These are phyloP conservation scores for Lepisosteus oculatus DNA, from an alignment of 2,113 vertebrate genomes.

Conservation along the genomic window DNA sequence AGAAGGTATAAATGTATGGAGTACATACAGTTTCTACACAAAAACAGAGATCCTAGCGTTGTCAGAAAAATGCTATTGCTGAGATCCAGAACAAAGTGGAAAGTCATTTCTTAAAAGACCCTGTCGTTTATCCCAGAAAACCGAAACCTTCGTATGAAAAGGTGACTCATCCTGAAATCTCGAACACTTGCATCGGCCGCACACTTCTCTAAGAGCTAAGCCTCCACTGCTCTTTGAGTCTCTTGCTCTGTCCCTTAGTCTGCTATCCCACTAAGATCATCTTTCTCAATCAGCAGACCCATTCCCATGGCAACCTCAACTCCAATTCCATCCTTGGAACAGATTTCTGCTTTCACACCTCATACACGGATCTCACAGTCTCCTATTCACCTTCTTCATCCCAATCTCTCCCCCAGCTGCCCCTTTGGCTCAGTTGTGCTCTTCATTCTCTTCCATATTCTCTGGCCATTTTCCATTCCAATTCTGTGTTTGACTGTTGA, in stretches of 20 bases:
- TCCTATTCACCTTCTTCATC: slow-evolving; percentile 31
- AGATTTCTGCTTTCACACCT: slow-evolving; percentile 45
- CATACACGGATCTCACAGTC: slow-evolving; percentile 37
- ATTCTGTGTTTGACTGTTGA: no score
- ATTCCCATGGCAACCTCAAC: slow-evolving; percentile 45
- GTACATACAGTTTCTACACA: no score
- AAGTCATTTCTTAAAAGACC: no score
- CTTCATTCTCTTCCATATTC: slow-evolving; percentile 2
- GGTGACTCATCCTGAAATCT: no score
- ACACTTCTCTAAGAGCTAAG: no score
- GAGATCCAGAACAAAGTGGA: no score
- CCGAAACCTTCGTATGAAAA: no score
- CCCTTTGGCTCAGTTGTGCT: slow-evolving; percentile 16
- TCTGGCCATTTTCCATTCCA: not conserved
- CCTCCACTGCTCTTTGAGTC: slow-evolving; percentile 28
- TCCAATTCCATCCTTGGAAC: slow-evolving; percentile 34
- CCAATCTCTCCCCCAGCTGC: slow-evolving; percentile 7
- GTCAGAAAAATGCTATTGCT: no score
- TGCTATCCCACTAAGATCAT: slow-evolving; percentile 5
- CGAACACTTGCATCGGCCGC: no score
- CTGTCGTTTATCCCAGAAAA: no score
- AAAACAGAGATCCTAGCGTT: no score
- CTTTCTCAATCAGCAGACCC: slow-evolving; percentile 20
- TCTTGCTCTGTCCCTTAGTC: slow-evolving; percentile 36
- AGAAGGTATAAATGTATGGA: no score